Percentiles rank a stretch among this genome's conserved stretches.
Conservation (phyloP, 2,888 invertebrate genomes). For the Meganola albula region DNA sequence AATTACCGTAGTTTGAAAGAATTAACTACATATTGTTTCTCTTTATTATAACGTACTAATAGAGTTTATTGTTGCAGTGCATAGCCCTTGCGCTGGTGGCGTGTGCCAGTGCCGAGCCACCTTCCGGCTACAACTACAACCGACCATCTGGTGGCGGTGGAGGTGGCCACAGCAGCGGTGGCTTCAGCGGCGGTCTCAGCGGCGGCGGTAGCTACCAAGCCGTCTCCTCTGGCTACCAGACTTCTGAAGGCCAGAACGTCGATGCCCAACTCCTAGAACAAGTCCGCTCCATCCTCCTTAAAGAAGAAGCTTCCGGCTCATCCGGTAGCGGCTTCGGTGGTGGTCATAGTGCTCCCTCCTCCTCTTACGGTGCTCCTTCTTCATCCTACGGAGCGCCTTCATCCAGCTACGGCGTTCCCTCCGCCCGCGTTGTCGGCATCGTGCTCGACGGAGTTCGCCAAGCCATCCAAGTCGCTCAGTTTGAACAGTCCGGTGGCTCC, state of each 20-base stretch:
- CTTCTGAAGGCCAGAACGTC: conserved; percentile 89
- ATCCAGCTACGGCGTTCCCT: conserved; percentile 63
- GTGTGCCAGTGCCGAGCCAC: conserved; percentile 85
- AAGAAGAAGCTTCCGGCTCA: conserved; percentile 83
- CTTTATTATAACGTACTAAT: too few species aligned
- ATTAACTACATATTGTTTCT: too few species aligned
- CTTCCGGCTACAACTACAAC: conserved; percentile 86
- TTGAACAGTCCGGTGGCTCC: conserved; percentile 79
- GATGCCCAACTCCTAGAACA: conserved; percentile 89
- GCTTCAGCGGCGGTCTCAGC: conserved; percentile 47
- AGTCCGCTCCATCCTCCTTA: conserved; percentile 89
- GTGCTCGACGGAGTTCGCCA: conserved; percentile 91
- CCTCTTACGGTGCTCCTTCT: conserved; percentile 80
- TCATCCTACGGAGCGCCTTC: conserved; percentile 82
- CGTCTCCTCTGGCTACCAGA: conserved; percentile 87
- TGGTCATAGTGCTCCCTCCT: conserved; percentile 80
- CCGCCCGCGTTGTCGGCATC: conserved; percentile 85
- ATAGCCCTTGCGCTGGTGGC: conserved; percentile 89
- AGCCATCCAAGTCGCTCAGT: conserved; percentile 92
- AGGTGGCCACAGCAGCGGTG: conserved; percentile 50
- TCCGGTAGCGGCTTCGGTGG: conserved; percentile 74
- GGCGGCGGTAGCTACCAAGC: conserved; percentile 86
- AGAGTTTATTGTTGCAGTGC: conserved; percentile 79
- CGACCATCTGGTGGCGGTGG: conserved; percentile 78
- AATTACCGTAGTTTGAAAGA: too few species aligned